phyloP scores from a whole-genome alignment of 1,140 invertebrate genomes.

The Centruroides vittatus region DNA sequence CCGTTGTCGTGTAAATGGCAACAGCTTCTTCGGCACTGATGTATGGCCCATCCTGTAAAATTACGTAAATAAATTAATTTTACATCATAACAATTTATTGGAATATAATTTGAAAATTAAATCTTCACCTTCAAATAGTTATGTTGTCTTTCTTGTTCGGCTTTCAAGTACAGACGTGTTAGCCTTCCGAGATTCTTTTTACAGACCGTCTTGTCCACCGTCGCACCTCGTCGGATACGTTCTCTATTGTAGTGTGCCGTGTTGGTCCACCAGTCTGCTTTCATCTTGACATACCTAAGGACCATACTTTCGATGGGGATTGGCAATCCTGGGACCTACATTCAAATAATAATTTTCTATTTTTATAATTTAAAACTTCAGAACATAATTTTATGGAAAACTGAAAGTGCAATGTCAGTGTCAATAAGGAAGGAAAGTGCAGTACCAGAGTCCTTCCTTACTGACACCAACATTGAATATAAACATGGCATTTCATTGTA shows the following conservation, averaged over 20 bases:
- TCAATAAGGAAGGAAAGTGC: too few relatives aligned
- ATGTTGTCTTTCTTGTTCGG: conserved; percentile 97
- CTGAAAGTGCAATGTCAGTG: too few relatives aligned
- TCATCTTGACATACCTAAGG: conserved; percentile 98
- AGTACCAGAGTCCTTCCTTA: too few relatives aligned
- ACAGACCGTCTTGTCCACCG: conserved; percentile 98
- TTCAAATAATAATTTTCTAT: too few relatives aligned
- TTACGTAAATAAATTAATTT: conserved; percentile 22
- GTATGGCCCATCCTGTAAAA: conserved; percentile 80
- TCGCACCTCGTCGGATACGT: conserved; percentile 78
- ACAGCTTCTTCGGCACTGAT: conserved; percentile 99
- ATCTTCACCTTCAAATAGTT: conserved; percentile 72
- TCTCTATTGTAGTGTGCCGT: conserved; percentile 99
- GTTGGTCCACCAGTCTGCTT: conserved; percentile 99
- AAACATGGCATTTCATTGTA: too few relatives aligned
- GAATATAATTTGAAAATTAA: conserved; percentile 21
- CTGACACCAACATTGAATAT: too few relatives aligned
- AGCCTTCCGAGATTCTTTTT: conserved; percentile 97
- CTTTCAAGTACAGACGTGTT: conserved; percentile 92
- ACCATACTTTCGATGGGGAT: conserved; percentile 99
- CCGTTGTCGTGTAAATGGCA: conserved; percentile 98
- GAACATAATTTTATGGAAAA: too few relatives aligned
- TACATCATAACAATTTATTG: neutral
- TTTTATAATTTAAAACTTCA: too few relatives aligned
- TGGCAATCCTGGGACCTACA: conserved; percentile 64